Conservation (phyloP, 1,140 invertebrate genomes). For the Drosophila eugracilis region DNA sequence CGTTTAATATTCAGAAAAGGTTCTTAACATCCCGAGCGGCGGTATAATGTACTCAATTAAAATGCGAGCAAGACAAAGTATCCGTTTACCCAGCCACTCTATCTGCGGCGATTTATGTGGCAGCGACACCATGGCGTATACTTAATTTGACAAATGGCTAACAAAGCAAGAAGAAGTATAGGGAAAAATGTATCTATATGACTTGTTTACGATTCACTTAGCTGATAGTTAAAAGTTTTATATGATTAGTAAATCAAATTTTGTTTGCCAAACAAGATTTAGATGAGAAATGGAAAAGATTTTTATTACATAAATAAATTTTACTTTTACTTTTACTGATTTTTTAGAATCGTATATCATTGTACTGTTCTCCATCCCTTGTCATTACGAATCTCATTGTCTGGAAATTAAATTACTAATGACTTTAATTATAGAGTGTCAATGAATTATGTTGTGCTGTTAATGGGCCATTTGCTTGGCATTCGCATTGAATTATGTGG, state of each 20-base stretch:
- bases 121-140: slow-evolving; percentile 39
- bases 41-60: slow-evolving; percentile 51
- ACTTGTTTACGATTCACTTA: neutral
- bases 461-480: slow-evolving; percentile 29
- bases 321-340: neutral
- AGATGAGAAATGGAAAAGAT: no score
- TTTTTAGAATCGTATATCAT: neutral
- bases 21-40: slow-evolving; percentile 30
- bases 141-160: slow-evolving; percentile 51
- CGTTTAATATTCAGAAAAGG: slow-evolving; percentile 47
- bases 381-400: neutral
- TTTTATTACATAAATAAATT: neutral
- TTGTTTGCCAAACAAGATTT: no score
- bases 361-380: neutral
- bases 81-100: slow-evolving; percentile 30
- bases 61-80: slow-evolving; percentile 44
- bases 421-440: slow-evolving; percentile 15
- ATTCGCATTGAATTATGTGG: slow-evolving; percentile 26
- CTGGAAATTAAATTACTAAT: slow-evolving; percentile 24
- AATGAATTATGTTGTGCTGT: slow-evolving; percentile 30
- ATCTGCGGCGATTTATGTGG: slow-evolving; percentile 30
- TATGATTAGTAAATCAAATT: no score
- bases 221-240: neutral
- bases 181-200: neutral
- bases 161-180: slow-evolving; percentile 5